Evolutionary conservation across 2,888 invertebrate species (phyloP), one percentile per base, ranked within the genome.

Genomic region (Drosophila pseudotalamancana): DNA sequence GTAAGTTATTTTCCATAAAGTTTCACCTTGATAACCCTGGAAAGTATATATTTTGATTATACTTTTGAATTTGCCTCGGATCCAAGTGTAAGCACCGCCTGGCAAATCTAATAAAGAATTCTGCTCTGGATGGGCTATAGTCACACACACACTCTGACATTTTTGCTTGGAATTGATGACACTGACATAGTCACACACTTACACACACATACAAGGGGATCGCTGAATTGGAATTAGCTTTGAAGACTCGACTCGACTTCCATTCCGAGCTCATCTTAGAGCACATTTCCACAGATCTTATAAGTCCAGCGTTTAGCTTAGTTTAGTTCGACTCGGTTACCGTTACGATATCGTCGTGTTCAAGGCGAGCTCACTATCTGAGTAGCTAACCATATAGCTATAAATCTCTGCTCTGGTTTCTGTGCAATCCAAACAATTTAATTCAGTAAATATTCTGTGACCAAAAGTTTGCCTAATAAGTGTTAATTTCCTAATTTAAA

Each of bases 141-240:
- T n/a, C n/a, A 45, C 39, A 51, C 37, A 50, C 25, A 66, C 59
- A 67, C 34, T 37, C 19, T 6, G n/a, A 46, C 6, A 46, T 6
- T 27, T 46, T 14, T 29, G 49, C 43, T 59, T 60, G 61, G 74
- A 82, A 86, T 83, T 80, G 83, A 79, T 80, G 87, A 87, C 87
- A 87, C 74, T 84, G 71, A 67, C 85, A 72, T 67, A 77, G 60
- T 77, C 67, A 49, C 59, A 76, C 43, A 37, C 9, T 14, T 14
- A 12, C 16, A 25, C 16, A 50, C 53, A 50, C 29, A 43, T 19
- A 29, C 27, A 45, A 32, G 40, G 51, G 59, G 57, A 55, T 43
- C 39, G 64, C 70, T 56, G 71, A 72, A 75, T 75, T 77, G 61
- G 70, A 72, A 59, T 75, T 54, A 66, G 66, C 49, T 39, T 53